These are phyloP conservation scores for Crenichthys baileyi DNA, from an alignment of 2,797 vertebrate genomes.

Conservation along the genomic window DNA sequence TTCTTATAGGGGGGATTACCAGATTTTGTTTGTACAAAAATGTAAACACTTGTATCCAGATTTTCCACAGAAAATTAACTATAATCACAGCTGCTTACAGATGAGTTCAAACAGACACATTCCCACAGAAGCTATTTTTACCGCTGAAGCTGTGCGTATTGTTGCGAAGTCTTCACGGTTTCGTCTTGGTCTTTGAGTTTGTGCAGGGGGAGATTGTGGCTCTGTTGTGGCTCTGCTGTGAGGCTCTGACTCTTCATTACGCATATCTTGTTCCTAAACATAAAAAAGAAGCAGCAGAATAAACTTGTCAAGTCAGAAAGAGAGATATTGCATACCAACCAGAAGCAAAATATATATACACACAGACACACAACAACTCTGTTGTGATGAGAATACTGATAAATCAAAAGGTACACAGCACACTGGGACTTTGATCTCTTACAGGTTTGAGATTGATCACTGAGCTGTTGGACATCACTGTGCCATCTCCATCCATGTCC, in stretches of 20 bases:
- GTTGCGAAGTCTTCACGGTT: slow-evolving; percentile 99
- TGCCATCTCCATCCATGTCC: slow-evolving; percentile 96
- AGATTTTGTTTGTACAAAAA: no score
- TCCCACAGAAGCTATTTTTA: slow-evolving; percentile 63
- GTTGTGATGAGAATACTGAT: no score
- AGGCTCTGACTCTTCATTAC: slow-evolving; percentile 87
- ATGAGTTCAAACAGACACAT: neutral
- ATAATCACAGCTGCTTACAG: neutral
- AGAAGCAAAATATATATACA: neutral
- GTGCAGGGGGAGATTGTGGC: slow-evolving; percentile 88
- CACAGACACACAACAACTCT: neutral
- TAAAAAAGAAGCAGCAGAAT: slow-evolving; percentile 3
- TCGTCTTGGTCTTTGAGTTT: slow-evolving; percentile 92
- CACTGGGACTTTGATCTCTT: slow-evolving; percentile 32
- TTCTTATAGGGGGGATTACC: no score
- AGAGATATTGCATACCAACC: neutral
- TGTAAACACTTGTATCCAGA: neutral
- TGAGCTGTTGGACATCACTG: slow-evolving; percentile 98
- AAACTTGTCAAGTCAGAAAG: neutral
- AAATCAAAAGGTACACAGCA: neutral
- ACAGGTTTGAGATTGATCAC: slow-evolving; percentile 97
- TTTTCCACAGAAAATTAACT: neutral
- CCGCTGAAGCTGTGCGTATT: slow-evolving; percentile 97
- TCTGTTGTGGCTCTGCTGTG: slow-evolving; percentile 84
- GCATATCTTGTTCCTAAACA: slow-evolving; percentile 89